phyloP scores from a whole-genome alignment of 2,888 invertebrate genomes.

The Brachylomia viminalis region DNA sequence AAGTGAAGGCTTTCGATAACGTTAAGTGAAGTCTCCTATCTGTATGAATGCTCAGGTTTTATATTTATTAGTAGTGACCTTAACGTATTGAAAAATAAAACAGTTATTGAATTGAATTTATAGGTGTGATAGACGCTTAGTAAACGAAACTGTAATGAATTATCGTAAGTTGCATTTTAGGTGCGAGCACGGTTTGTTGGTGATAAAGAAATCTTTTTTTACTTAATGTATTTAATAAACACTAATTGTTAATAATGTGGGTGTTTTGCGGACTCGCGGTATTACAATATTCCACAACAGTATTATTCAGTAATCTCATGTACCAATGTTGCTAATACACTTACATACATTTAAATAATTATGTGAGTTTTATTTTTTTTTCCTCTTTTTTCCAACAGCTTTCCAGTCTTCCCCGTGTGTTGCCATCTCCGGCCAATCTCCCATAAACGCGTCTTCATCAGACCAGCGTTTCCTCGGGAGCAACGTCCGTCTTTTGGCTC shows the following conservation, averaged over 20 bases:
- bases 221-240: conserved; percentile 81
- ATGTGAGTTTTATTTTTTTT: conserved; percentile 71
- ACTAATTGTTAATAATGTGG: conserved; percentile 81
- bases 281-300: conserved; percentile 85
- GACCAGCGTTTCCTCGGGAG: too few relatives aligned
- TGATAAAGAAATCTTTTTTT: conserved; percentile 81
- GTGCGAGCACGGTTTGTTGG: conserved; percentile 84
- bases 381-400: too few relatives aligned
- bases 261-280: conserved; percentile 78
- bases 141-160: conserved; percentile 78
- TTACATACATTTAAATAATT: conserved; percentile 89
- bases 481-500: too few relatives aligned
- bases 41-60: conserved; percentile 90
- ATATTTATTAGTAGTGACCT: conserved; percentile 87
- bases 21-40: conserved; percentile 82
- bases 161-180: conserved; percentile 80
- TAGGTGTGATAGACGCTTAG: conserved; percentile 85
- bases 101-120: conserved; percentile 89
- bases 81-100: conserved; percentile 74
- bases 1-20: conserved; percentile 62
- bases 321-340: conserved; percentile 91
- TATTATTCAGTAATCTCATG: conserved; percentile 90
- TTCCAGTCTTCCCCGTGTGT: too few relatives aligned
- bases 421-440: too few relatives aligned
- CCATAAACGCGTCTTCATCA: too few relatives aligned